Percentiles rank a stretch among this genome's conserved stretches.
phyloP scores from a whole-genome alignment of 2,888 invertebrate genomes.

The Parapristionchus giblindavisi region DNA sequence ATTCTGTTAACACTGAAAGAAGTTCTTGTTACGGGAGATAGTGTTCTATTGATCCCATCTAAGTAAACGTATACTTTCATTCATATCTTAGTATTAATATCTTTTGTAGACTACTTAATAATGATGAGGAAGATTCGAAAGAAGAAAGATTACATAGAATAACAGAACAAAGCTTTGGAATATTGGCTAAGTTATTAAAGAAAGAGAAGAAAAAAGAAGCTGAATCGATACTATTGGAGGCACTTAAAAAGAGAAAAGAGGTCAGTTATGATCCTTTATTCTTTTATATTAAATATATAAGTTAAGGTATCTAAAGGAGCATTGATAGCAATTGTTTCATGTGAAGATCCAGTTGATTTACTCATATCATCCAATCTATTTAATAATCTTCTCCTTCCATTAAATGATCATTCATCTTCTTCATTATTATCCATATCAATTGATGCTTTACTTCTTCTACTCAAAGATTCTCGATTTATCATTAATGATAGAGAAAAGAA shows the following conservation, averaged over 20 bases:
- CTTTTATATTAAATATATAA: neutral
- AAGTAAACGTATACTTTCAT: no score
- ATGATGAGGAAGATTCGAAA: slow-evolving; percentile 14
- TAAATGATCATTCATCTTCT: neutral
- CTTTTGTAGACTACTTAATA: neutral
- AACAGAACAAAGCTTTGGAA: slow-evolving; percentile 1
- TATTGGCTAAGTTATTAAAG: neutral
- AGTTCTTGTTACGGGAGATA: neutral
- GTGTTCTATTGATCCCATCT: neutral
- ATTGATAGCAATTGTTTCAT: neutral
- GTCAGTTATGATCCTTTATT: neutral
- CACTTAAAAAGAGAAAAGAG: neutral
- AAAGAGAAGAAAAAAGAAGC: slow-evolving; percentile 7
- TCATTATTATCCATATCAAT: neutral
- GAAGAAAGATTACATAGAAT: neutral
- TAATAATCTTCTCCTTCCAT: neutral
- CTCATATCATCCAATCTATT: neutral
- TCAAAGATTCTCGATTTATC: neutral
- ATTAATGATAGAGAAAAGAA: neutral
- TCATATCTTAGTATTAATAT: neutral
- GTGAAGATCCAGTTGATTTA: neutral
- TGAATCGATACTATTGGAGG: neutral
- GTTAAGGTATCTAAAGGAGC: slow-evolving; percentile 7
- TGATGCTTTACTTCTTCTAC: neutral
- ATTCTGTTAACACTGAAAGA: neutral